These are phyloP conservation scores for Serinus canaria DNA, from an alignment of 2,113 vertebrate species.

Conservation along the genomic window DNA sequence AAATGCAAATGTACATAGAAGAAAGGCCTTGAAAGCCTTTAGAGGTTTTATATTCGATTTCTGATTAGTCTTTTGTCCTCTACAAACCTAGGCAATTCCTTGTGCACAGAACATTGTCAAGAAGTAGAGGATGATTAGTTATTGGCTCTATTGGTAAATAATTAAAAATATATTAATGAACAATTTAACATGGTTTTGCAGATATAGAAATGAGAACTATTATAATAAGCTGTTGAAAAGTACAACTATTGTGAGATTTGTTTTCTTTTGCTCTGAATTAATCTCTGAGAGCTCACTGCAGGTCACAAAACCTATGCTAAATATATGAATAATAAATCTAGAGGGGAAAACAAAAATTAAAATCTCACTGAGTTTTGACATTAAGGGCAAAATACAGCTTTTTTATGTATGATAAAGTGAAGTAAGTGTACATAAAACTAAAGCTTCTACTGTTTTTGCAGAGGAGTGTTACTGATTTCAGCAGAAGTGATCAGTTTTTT, in stretches of 20 bases:
- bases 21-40: background rate
- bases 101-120: background rate
- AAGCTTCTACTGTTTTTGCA: background rate
- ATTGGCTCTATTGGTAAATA: constrained; percentile 13
- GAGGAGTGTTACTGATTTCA: constrained; percentile 38
- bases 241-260: constrained; percentile 13
- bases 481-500: constrained; percentile 40
- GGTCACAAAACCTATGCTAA: background rate
- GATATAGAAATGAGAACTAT: constrained; percentile 7
- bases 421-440: constrained; percentile 5
- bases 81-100: constrained; percentile 51
- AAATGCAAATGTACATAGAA: constrained; percentile 20
- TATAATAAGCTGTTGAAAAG: constrained; percentile 41
- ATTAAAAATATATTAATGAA: constrained; percentile 62
- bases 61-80: constrained; percentile 59
- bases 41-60: background rate
- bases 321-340: background rate
- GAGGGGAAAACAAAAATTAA: background rate
- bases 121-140: constrained; percentile 49
- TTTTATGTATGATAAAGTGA: constrained; percentile 3
- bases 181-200: constrained; percentile 43
- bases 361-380: constrained; percentile 17
- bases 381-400: constrained; percentile 28
- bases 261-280: constrained; percentile 47
- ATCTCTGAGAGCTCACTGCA: constrained; percentile 7